phyloP scores from a whole-genome alignment of 1,140 invertebrate genomes.

The Apis mellifera region DNA sequence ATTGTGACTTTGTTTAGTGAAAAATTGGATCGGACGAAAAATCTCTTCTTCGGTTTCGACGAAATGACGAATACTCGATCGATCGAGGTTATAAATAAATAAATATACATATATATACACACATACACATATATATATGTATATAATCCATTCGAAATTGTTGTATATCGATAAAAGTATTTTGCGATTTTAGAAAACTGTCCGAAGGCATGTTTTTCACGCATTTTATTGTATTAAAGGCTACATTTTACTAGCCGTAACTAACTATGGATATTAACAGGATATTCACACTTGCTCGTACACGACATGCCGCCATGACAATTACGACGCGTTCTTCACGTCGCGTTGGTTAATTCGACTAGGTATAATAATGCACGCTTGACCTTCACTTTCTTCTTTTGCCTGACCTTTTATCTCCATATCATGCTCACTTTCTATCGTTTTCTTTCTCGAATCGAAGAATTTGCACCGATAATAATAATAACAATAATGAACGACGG shows the following conservation, averaged over 20 bases:
- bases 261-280: slow-evolving; percentile 8
- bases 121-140: too few relatives aligned
- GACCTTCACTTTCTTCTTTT: not conserved
- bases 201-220: slow-evolving; percentile 35
- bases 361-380: not conserved
- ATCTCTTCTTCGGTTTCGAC: too few relatives aligned
- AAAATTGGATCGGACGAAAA: too few relatives aligned
- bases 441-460: too few relatives aligned
- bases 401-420: not conserved
- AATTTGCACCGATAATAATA: too few relatives aligned
- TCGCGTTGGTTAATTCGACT: slow-evolving; percentile 9
- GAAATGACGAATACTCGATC: too few relatives aligned
- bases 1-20: too few relatives aligned
- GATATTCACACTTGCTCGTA: slow-evolving; percentile 2
- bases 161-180: not conserved
- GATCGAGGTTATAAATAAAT: not conserved
- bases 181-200: not conserved
- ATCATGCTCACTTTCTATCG: too few relatives aligned
- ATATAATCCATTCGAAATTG: not conserved
- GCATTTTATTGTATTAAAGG: slow-evolving; percentile 63
- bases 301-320: not conserved
- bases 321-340: not conserved
- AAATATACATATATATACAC: too few relatives aligned
- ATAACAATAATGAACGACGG: too few relatives aligned
- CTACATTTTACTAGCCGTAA: not conserved